phyloP scores from a whole-genome alignment of 2,888 invertebrate genomes.

The Aphidoletes aphidimyza region DNA sequence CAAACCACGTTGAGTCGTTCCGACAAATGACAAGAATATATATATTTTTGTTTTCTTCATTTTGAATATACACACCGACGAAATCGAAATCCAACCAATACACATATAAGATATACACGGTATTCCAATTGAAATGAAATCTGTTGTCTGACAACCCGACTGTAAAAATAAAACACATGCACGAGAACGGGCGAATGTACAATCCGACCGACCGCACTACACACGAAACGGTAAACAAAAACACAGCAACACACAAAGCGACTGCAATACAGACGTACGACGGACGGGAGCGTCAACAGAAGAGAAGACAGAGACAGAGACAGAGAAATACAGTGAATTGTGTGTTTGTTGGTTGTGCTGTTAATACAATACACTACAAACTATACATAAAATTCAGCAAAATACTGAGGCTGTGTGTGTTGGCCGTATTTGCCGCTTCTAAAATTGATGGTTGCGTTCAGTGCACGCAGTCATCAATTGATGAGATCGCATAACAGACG shows the following conservation, averaged over 20 bases:
- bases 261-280: not conserved
- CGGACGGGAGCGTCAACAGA: not conserved
- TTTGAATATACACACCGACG: slow-evolving; percentile 24
- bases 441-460: slow-evolving; percentile 49
- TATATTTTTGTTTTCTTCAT: too few relatives aligned
- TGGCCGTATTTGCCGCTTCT: slow-evolving; percentile 44
- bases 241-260: not conserved
- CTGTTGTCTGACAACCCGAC: too few relatives aligned
- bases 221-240: slow-evolving; percentile 7
- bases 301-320: not conserved
- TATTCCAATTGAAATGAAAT: not conserved
- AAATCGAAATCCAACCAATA: slow-evolving; percentile 31
- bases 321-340: too few relatives aligned
- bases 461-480: slow-evolving; percentile 45
- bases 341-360: not conserved
- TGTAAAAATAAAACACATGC: slow-evolving; percentile 1
- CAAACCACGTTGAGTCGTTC: not conserved
- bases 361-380: too few relatives aligned
- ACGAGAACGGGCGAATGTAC: not conserved
- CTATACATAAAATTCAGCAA: not conserved
- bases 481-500: slow-evolving; percentile 51
- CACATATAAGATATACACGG: too few relatives aligned
- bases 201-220: not conserved
- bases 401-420: slow-evolving; percentile 16
- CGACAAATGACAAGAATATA: not conserved